Percentiles rank a stretch among this genome's conserved stretches.
These are phyloP conservation scores for Tachina grossa DNA, from an alignment of 2,888 invertebrate species.

Conservation along the genomic window DNA sequence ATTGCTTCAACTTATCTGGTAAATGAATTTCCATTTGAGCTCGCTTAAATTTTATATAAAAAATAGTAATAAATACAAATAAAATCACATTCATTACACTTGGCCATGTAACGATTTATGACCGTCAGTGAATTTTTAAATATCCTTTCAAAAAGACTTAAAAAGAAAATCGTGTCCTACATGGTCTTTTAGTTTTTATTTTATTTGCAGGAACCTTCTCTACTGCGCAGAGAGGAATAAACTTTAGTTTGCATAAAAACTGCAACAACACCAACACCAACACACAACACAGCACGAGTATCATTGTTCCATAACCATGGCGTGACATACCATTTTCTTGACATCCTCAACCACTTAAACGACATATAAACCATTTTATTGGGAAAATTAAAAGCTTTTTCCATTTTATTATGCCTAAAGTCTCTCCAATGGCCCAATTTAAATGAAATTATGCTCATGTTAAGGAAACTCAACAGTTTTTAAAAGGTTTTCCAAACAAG, in stretches of 20 bases:
- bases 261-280: not conserved
- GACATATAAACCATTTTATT: constrained; percentile 64
- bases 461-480: constrained; percentile 63
- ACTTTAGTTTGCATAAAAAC: constrained; percentile 29
- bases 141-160: constrained; percentile 41
- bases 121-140: constrained; percentile 16
- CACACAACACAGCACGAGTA: not conserved
- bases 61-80: not conserved
- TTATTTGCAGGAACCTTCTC: constrained; percentile 46
- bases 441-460: constrained; percentile 66
- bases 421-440: constrained; percentile 67
- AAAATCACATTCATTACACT: constrained; percentile 12
- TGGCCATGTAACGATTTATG: constrained; percentile 12
- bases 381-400: constrained; percentile 69
- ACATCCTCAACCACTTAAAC: constrained; percentile 46
- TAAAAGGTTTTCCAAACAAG: constrained; percentile 19
- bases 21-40: not conserved
- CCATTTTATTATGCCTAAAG: constrained; percentile 62
- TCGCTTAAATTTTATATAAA: not conserved
- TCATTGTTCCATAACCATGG: constrained; percentile 2
- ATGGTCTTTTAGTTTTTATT: constrained; percentile 46
- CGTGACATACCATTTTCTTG: constrained; percentile 20
- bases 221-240: not conserved
- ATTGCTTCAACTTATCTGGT: no score
- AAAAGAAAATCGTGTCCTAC: constrained; percentile 48